Conservation (phyloP, 2,113 vertebrate genomes). For the human (Homo sapiens) region GRCh38 chr5:141950501-141951000, state of each 20-base stretch:
- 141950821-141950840: background rate
- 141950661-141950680: background rate
- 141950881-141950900: background rate
- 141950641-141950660: background rate
- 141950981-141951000: background rate
- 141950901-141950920: background rate
- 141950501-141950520: background rate
- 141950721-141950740: background rate
- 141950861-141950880: background rate
- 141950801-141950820: background rate
- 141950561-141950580: background rate
- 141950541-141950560: background rate
- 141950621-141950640: background rate
- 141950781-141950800: constrained; percentile 35
- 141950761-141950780: background rate
- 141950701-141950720: background rate
- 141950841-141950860: background rate
- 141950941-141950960: background rate
- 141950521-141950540: background rate
- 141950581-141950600: background rate
- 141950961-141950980: background rate
- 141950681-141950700: background rate
- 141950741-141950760: background rate
- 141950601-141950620: constrained; percentile 17
- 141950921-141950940: constrained; percentile 40